Evolutionary conservation across 2,888 invertebrate genomes (phyloP).

Genomic region (Lacanobia oleracea): DNA sequence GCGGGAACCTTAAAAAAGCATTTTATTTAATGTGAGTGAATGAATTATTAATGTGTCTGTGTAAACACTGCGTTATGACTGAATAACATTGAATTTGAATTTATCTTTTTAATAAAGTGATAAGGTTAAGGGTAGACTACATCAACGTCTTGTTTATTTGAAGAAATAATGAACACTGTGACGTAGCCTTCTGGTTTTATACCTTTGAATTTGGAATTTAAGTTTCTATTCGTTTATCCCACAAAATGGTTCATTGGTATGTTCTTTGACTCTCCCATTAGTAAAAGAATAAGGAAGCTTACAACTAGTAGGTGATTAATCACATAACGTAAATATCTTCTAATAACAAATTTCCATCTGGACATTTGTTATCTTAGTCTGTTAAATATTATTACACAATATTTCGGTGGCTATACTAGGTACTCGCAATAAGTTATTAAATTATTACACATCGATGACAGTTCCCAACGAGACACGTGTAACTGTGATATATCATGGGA

Average conservation of each 20-base stretch:
- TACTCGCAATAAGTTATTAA: conserved; percentile 40
- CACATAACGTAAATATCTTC: conserved; percentile 36
- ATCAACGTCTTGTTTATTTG: conserved; percentile 1
- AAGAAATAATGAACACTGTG: background rate
- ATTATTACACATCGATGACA: conserved; percentile 32
- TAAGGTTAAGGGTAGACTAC: conserved; percentile 8
- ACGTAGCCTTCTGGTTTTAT: background rate
- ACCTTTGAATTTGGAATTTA: background rate
- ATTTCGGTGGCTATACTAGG: conserved; percentile 23
- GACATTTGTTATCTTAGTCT: conserved; percentile 42
- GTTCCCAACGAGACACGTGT: conserved; percentile 19
- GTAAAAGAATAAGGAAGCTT: conserved; percentile 17
- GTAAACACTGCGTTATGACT: conserved; percentile 52
- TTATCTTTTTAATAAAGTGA: conserved; percentile 34
- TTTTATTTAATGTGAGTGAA: conserved; percentile 54
- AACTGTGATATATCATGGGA: conserved; percentile 18
- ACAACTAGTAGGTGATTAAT: conserved; percentile 36
- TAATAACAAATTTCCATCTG: conserved; percentile 36
- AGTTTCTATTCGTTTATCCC: no score
- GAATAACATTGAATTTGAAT: conserved; percentile 51
- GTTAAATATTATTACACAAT: conserved; percentile 39
- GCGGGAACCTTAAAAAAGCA: conserved; percentile 28
- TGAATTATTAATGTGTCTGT: conserved; percentile 57
- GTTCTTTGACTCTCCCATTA: background rate
- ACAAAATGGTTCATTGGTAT: background rate